Percentiles rank a stretch among this genome's conserved stretches.
Evolutionary conservation across 2,888 invertebrate genomes (phyloP).

Genomic region (Spodoptera picta): DNA sequence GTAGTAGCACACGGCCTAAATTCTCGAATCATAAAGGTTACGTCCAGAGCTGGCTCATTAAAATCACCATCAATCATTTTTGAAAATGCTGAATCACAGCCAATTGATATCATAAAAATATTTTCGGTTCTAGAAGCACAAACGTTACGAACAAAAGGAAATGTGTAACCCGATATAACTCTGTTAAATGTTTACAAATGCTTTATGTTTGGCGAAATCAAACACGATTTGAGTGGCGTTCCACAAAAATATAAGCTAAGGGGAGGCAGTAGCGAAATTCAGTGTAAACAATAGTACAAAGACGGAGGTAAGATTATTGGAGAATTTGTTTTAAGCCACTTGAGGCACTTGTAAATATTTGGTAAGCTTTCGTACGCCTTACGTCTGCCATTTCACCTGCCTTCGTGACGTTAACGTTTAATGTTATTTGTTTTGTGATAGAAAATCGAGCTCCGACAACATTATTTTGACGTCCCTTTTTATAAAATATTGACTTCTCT

Average conservation of each 20-base stretch:
- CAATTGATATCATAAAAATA: constrained; percentile 54
- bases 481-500: constrained; percentile 44
- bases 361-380: constrained; percentile 80
- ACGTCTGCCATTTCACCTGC: constrained; percentile 77
- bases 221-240: constrained; percentile 84
- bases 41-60: constrained; percentile 49
- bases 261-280: constrained; percentile 81
- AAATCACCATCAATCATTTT: constrained; percentile 55
- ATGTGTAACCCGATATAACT: constrained; percentile 82
- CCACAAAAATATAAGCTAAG: constrained; percentile 79
- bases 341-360: constrained; percentile 86
- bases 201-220: constrained; percentile 86
- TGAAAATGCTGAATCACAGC: constrained; percentile 52
- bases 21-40: constrained; percentile 47
- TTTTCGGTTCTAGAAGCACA: constrained; percentile 57
- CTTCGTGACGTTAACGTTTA: constrained; percentile 71
- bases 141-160: constrained; percentile 73
- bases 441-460: constrained; percentile 58
- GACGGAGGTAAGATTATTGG: constrained; percentile 83
- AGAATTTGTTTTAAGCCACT: constrained; percentile 88
- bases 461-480: constrained; percentile 55
- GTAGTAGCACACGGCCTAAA: constrained; percentile 43
- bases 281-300: constrained; percentile 82
- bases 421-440: constrained; percentile 73
- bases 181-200: constrained; percentile 84